Conservation (phyloP, 2,113 vertebrate genomes). For the Syrmaticus mikado region DNA sequence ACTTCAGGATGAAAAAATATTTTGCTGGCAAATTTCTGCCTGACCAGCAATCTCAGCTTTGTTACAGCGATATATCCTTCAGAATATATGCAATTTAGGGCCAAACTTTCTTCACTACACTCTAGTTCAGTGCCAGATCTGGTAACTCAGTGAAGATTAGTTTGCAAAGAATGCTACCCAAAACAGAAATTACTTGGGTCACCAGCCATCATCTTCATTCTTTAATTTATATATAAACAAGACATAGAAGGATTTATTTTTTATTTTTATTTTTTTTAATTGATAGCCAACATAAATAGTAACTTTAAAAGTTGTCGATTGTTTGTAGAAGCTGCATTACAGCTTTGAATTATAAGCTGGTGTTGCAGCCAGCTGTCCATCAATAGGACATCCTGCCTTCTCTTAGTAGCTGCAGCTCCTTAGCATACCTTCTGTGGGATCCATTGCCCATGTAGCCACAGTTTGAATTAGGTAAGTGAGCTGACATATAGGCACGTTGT, state of each 20-base stretch:
- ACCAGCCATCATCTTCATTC: not conserved
- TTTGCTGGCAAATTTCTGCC: not conserved
- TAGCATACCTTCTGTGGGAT: accelerated
- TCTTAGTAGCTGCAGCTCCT: not conserved
- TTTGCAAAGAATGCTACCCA: not conserved
- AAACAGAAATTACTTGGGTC: not conserved
- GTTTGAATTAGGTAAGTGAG: accelerated
- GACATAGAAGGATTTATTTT: not conserved
- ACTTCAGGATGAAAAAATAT: not conserved
- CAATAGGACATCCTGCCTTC: not conserved
- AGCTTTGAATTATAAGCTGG: not conserved
- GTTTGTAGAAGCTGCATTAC: not conserved
- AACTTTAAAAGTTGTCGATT: not conserved
- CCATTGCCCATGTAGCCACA: accelerated
- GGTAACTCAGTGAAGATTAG: not conserved
- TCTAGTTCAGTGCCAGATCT: not conserved
- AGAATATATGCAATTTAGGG: not conserved
- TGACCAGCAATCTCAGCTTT: not conserved
- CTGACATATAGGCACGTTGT: not conserved
- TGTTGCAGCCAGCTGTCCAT: not conserved
- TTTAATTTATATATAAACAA: not conserved
- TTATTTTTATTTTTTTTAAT: not conserved
- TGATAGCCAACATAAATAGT: not conserved
- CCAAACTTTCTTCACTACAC: not conserved
- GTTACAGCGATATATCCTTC: not conserved